A percentile compares a stretch with the other conserved stretches of the same genome.
Evolutionary conservation across 2,888 invertebrate species (phyloP).

Genomic region (Caradrina kadenii): DNA sequence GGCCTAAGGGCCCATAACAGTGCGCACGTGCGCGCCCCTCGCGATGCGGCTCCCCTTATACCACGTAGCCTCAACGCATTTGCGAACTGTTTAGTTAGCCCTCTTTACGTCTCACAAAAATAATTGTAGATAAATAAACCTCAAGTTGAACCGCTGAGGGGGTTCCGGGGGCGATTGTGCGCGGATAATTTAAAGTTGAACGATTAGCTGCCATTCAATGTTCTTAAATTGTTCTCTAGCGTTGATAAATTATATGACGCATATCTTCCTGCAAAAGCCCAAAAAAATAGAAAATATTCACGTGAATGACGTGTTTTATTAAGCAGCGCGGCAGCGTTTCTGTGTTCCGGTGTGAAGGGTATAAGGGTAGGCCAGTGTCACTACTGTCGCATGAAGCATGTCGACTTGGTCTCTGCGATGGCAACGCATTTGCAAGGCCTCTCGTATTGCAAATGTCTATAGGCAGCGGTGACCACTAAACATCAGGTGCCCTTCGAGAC

Average conservation of each 20-base stretch:
- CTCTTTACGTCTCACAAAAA: slow-evolving; percentile 74
- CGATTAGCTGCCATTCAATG: slow-evolving; percentile 58
- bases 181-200: slow-evolving; percentile 68
- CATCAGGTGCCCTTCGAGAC: too few relatives aligned
- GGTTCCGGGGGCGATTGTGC: slow-evolving; percentile 62
- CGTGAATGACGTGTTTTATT: neutral
- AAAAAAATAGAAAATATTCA: neutral
- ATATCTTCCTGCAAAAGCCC: neutral
- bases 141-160: slow-evolving; percentile 71
- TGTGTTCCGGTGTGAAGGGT: too few relatives aligned
- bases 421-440: too few relatives aligned
- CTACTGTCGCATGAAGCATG: too few relatives aligned
- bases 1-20: slow-evolving; percentile 80
- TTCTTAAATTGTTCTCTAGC: neutral
- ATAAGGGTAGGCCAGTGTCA: too few relatives aligned
- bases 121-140: slow-evolving; percentile 87
- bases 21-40: slow-evolving; percentile 83
- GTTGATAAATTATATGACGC: neutral
- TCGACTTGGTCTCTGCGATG: too few relatives aligned
- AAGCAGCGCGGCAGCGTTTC: too few relatives aligned
- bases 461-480: too few relatives aligned
- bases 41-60: slow-evolving; percentile 61
- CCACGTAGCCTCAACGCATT: slow-evolving; percentile 73
- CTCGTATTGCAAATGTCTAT: too few relatives aligned
- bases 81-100: slow-evolving; percentile 78